Conservation (phyloP, 2,888 invertebrate species). For the Drosophila phalerata region DNA sequence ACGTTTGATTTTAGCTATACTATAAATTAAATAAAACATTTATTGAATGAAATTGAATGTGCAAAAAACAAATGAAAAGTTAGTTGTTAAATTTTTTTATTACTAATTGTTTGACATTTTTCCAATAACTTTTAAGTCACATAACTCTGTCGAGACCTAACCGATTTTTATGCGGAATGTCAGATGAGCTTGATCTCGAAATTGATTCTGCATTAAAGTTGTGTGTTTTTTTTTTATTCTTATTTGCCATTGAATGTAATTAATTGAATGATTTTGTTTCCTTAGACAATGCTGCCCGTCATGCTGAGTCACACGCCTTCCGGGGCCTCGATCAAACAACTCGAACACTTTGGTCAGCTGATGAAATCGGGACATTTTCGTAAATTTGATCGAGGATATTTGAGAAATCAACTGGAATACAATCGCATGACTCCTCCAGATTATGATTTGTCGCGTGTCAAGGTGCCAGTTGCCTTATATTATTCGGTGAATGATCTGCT, state of each 20-base stretch:
- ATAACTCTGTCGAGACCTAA: too few relatives aligned
- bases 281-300: conserved; percentile 85
- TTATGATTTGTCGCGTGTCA: conserved; percentile 87
- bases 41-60: too few relatives aligned
- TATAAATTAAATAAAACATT: too few relatives aligned
- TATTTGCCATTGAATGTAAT: not conserved
- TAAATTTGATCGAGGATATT: conserved; percentile 85
- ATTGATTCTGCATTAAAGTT: not conserved
- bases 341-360: conserved; percentile 85
- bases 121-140: too few relatives aligned
- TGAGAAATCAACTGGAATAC: conserved; percentile 86
- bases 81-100: too few relatives aligned
- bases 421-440: conserved; percentile 86
- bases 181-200: too few relatives aligned
- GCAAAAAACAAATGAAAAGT: too few relatives aligned
- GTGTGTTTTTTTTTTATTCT: not conserved
- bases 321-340: conserved; percentile 85
- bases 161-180: too few relatives aligned
- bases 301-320: conserved; percentile 86
- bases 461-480: conserved; percentile 87
- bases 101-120: too few relatives aligned
- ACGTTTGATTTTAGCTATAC: too few relatives aligned
- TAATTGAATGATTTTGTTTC: not conserved
- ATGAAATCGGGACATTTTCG: conserved; percentile 85
- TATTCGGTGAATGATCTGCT: conserved; percentile 89